These are phyloP conservation scores for Anthrax anthrax DNA, from an alignment of 2,888 invertebrate genomes.

Conservation along the genomic window DNA sequence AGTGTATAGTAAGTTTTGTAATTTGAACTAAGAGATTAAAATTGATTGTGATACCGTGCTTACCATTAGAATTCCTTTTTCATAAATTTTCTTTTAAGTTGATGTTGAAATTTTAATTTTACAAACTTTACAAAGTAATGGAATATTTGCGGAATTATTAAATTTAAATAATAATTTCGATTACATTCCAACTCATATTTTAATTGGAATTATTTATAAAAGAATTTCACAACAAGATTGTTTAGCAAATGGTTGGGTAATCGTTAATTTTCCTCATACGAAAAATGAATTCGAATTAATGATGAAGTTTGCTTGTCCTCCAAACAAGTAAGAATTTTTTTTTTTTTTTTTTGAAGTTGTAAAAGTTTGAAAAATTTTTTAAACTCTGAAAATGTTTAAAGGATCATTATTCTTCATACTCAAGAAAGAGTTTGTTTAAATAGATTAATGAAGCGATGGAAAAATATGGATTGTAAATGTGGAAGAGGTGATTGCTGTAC, in stretches of 20 bases:
- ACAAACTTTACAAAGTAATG: constrained; percentile 26
- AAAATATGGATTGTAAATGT: constrained; percentile 8
- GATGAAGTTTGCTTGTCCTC: constrained; percentile 39
- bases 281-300: constrained; percentile 38
- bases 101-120: constrained; percentile 35
- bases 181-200: constrained; percentile 18
- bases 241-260: constrained; percentile 42
- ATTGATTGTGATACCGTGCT: too few relatives aligned
- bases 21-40: too few relatives aligned
- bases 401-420: constrained; percentile 24
- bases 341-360: neutral
- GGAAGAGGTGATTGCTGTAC: constrained; percentile 1
- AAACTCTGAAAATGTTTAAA: too few relatives aligned
- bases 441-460: constrained; percentile 17
- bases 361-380: neutral
- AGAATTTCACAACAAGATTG: constrained; percentile 35
- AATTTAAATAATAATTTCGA: too few relatives aligned
- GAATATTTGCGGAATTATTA: constrained; percentile 15
- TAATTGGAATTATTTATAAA: constrained; percentile 20
- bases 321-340: constrained; percentile 36
- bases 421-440: constrained; percentile 19
- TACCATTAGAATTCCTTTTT: too few relatives aligned
- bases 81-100: constrained; percentile 21
- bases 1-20: constrained; percentile 33
- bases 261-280: constrained; percentile 41